Base-by-base conservation (phyloP, 2,113 vertebrate genomes). In the Peromyscus californicus region DNA sequence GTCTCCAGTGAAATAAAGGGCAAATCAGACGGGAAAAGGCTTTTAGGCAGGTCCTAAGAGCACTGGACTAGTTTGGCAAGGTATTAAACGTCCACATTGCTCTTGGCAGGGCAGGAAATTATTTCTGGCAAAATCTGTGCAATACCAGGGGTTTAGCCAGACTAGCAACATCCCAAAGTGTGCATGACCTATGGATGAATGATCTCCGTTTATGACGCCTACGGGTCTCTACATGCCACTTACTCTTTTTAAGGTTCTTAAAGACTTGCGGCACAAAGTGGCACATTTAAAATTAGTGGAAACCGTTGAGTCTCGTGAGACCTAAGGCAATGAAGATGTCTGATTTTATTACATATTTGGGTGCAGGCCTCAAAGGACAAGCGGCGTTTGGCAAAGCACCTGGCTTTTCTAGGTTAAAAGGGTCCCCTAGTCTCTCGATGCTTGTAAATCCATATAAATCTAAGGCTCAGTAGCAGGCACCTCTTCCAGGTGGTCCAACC, bases 241-340 rank as follows among this genome's bases (percentile, higher is more conserved):
- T 72, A 78, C 72, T 83, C 93, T 80, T 86, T 70, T 89, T 67
- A 96, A 95, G 67, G 75, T 94, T 96, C 67, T 95, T 89, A 92
- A 59, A 97, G 78, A 94, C 29, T 85, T 45, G 3, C 59, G 79
- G 65, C 57, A 93, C 3, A 82, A 67, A 70, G 36, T 24, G 31
- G 72, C 65, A 65, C 48, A 24, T 61, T 54, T 90, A 94, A 93
- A 93, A 65, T 91, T 36, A 88, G 13, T 89, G 65, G 67, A 85
- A 93, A 92, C 61, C 79, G 57, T 51, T 72, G 90, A 86, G 63
- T 51, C 13, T 39, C 29, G 31, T 93, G 72, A 95, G 69, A 96
- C 54, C 61, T 54, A 84, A 94, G 85, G 85, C 31, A 42, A 91
- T 78, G 82, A 45, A 87, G 45, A 83, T 13, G 33, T 67, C 69